Base-by-base conservation (phyloP, 2,888 invertebrate species). In the Eristalis intricaria region DNA sequence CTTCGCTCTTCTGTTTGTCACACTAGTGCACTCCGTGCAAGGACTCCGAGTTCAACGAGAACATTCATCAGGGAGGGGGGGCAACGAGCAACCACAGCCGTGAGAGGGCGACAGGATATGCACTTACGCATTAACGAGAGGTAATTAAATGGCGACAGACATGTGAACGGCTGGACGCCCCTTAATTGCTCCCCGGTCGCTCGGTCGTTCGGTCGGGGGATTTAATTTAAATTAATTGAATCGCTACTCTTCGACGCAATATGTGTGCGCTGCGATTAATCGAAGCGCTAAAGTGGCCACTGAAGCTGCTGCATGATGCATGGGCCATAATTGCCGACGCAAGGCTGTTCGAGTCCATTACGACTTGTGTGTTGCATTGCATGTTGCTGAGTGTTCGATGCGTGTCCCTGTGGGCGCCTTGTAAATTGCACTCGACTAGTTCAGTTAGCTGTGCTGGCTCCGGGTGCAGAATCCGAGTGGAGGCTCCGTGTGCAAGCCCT, bases 151-250 rank as follows among this genome's bases (percentile, higher is more conserved):
- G 65, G 26, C 29, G 60, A 13, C 76, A 61, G 66, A 40, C 64
- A 65, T 22, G 64, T 22, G 38, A n/a, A n/a, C 50, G 23, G 68
- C 32, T 56, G 68, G 70, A 70, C 63, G 70, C 38, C 78, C 38
- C 19, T 58, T 78, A 35, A 78, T 64, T 78, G 64, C 26, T 26
- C 60, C 56, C 0, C n/a, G 70, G 61, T 19, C 56, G 64, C 38
- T 3, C 26, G 32, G 32, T 32, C 32, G 32, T 56, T 0, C 15
- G 70, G 63, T 22, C 64, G 64, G 58, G 60, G 70, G 65, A 71
- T 66, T 73, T 66, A 60, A 79, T 79, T 66, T 73, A 60, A 73
- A 79, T 79, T 60, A 79, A 79, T 73, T 66, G 32, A 73, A 32
- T 60, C 43, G 60, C 43, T 32, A 32, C 32, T 58, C 65, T 61